Evolutionary conservation across 1,140 invertebrate species (phyloP).

Genomic region (Pemphigus obesinymphae): DNA sequence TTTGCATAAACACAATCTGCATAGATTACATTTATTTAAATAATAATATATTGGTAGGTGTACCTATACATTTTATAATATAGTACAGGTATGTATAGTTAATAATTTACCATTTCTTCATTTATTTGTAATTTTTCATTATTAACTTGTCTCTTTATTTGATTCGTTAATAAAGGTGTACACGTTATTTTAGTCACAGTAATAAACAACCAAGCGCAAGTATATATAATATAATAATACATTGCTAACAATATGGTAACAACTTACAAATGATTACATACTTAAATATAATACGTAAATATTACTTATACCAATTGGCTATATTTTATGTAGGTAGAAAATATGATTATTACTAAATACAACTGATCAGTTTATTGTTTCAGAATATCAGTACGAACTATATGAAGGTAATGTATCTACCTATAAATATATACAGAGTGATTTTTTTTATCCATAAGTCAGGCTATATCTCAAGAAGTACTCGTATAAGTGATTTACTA

Average conservation of each 20-base stretch:
- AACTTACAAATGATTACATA: neutral
- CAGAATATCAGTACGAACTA: neutral
- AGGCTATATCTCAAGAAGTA: no score
- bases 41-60: neutral
- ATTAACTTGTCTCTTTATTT: neutral
- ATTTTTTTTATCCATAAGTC: neutral
- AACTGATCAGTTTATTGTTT: neutral
- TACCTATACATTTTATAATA: neutral
- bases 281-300: neutral
- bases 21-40: constrained; percentile 27
- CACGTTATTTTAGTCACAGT: neutral
- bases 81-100: no score
- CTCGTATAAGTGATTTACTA: no score
- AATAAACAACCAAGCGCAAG: neutral
- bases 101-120: constrained; percentile 6
- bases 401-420: neutral
- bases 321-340: no score
- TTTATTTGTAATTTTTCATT: neutral
- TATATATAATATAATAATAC: neutral
- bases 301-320: neutral
- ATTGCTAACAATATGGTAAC: neutral
- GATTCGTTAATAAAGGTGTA: neutral
- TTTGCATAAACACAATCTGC: constrained; percentile 60
- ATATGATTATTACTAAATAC: neutral
- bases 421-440: neutral